Conservation (phyloP, 2,888 invertebrate species). For the Sinohyriopsis cumingii region DNA sequence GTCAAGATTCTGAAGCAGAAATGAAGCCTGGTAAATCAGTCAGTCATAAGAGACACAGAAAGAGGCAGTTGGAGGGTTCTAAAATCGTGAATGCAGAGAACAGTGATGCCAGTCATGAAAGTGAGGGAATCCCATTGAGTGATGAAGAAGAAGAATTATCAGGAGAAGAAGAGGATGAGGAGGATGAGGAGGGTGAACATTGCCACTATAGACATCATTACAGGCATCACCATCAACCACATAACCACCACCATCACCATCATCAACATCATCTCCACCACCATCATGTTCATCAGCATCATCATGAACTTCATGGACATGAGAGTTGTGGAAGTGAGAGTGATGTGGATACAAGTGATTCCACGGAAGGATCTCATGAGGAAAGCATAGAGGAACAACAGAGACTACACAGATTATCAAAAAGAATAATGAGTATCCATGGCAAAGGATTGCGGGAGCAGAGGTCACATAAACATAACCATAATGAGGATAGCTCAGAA, state of each 20-base stretch:
- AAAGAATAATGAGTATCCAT: background rate
- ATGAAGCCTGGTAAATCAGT: too few relatives aligned
- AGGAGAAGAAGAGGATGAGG: conserved; percentile 23
- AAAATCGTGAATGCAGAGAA: too few relatives aligned
- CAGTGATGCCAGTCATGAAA: conserved; percentile 32
- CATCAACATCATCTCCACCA: conserved; percentile 22
- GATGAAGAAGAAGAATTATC: too few relatives aligned
- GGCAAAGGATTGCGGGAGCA: background rate
- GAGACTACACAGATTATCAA: conserved; percentile 9
- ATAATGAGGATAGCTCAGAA: conserved; percentile 41
- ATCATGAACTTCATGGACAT: conserved; percentile 28
- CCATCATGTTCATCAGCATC: conserved; percentile 23
- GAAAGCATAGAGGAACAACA: conserved; percentile 45
- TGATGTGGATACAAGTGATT: conserved; percentile 61
- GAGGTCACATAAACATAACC: conserved; percentile 22
- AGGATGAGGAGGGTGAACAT: conserved; percentile 26
- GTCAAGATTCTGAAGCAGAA: too few relatives aligned
- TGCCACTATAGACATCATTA: conserved; percentile 28
- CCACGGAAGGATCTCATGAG: conserved; percentile 65
- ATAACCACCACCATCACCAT: conserved; percentile 4
- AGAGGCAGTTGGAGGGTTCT: too few relatives aligned
- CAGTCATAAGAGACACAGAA: too few relatives aligned
- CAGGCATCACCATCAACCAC: conserved; percentile 15
- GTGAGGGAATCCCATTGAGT: conserved; percentile 13
- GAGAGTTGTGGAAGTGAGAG: conserved; percentile 54